These are phyloP conservation scores for Paratilapia polleni DNA, from an alignment of 2,113 vertebrate species.

Conservation along the genomic window DNA sequence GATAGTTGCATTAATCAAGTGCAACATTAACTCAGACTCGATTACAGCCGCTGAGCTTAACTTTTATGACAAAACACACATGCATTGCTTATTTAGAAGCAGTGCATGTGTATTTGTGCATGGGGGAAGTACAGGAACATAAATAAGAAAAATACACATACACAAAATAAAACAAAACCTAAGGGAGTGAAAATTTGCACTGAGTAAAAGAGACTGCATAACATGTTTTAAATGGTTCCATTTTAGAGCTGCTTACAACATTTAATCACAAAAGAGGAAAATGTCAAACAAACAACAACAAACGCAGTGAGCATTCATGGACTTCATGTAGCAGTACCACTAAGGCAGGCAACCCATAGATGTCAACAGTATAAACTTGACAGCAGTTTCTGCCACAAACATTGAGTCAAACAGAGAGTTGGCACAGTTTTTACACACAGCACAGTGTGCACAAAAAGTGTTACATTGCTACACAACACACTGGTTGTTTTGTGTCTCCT, in stretches of 20 bases:
- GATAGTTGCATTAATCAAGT: not conserved
- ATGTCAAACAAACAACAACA: not conserved
- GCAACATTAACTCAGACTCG: not conserved
- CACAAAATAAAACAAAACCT: too few species aligned
- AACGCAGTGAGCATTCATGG: not conserved
- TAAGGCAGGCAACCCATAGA: not conserved
- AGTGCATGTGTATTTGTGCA: not conserved
- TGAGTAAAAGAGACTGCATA: too few species aligned
- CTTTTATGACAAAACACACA: rapidly evolving
- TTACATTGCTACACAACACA: not conserved
- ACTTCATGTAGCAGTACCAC: not conserved
- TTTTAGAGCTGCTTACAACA: not conserved
- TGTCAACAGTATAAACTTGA: not conserved
- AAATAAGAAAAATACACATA: not conserved
- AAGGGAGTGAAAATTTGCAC: too few species aligned
- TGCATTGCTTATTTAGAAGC: not conserved
- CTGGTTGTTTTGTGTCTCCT: not conserved
- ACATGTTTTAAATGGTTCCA: too few species aligned
- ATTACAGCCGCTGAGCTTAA: not conserved
- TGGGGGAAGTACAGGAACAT: not conserved
- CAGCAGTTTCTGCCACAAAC: not conserved
- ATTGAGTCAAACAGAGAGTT: not conserved
- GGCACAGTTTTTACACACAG: not conserved
- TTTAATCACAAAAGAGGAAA: not conserved
- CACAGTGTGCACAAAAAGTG: not conserved